Conservation (phyloP, 2,888 invertebrate genomes). For the Aethes cnicana region DNA sequence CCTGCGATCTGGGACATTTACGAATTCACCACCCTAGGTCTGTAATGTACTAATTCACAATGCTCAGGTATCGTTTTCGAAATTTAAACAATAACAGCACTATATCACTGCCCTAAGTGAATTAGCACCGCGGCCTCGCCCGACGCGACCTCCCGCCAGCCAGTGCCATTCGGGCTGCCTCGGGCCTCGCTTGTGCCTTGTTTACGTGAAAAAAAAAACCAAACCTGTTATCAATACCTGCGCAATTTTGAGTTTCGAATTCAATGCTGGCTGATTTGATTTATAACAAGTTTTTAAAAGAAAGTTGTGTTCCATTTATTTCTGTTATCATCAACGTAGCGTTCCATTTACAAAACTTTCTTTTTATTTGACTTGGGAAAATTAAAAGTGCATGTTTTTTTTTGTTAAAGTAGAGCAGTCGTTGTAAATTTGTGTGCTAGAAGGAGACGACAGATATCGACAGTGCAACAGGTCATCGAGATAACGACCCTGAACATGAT, state of each 20-base stretch:
- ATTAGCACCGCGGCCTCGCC: slow-evolving; percentile 53
- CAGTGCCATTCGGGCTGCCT: slow-evolving; percentile 45
- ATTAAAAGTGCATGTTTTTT: too few relatives aligned
- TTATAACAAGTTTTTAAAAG: neutral
- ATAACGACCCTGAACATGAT: slow-evolving; percentile 62
- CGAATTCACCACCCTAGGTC: slow-evolving; percentile 3
- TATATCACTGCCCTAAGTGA: slow-evolving; percentile 51
- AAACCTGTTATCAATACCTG: neutral
- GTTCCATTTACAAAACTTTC: neutral
- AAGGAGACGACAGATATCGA: slow-evolving; percentile 21
- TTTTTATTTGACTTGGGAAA: neutral
- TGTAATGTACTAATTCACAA: neutral
- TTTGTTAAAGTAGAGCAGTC: neutral
- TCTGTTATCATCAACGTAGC: neutral
- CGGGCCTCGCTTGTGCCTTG: slow-evolving; percentile 47
- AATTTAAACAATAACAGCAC: slow-evolving; percentile 13
- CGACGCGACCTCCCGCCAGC: slow-evolving; percentile 40
- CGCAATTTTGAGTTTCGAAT: slow-evolving; percentile 9
- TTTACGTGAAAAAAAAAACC: slow-evolving; percentile 6
- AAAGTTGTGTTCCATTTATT: neutral
- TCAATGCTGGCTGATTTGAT: neutral
- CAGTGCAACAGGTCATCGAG: slow-evolving; percentile 69
- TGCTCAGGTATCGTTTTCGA: neutral
- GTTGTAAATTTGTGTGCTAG: slow-evolving; percentile 5
- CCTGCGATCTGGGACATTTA: too few relatives aligned